Evolutionary conservation across 1,140 invertebrate species (phyloP), one percentile per base, ranked within the genome.

Genomic region (Heliconius congener): DNA sequence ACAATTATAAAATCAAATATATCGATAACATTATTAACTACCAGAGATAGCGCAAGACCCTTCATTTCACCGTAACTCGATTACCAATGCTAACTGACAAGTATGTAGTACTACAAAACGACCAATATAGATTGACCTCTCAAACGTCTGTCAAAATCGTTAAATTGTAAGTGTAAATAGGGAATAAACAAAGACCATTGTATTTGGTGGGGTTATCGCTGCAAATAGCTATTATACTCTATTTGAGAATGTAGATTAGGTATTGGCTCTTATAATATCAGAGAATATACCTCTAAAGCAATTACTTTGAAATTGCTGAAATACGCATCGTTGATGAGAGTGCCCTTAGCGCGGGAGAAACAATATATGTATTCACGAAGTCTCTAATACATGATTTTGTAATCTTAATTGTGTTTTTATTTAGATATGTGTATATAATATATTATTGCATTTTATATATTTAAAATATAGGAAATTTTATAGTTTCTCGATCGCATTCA

Each of bases 241-340:
- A 91, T 92, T 93, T 91, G 89, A 90, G 85, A 89, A 94, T 90
- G 90, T 88, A 94, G 91, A 93, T 94, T 93, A 92, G 88, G 83
- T 93, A 91, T 91, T 87, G 86, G 86, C 86, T 88, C 89, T 89
- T 88, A 86, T 87, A 85, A 78, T 76, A 71, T 71, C 37, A 37
- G 37, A 84, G 87, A 88, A 83, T 78, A 76, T 84, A 82, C 13
- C 13, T 46, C 42, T 87, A 88, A 90, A 91, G 88, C 88, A 93
- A 94, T 93, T 93, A 92, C 86, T 90, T 84, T 82, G 83, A 82
- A 91, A 91, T 93, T 91, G 90, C 89, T 92, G 81, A 82, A 88
- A 91, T 88, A 87, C 81, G 87, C 80, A 85, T 86, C 81, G 86
- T 86, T 81, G 81, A 80, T 84, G 84, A 75, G 84, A 92, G 90